Evolutionary conservation across 2,888 invertebrate genomes (phyloP).

Genomic region (Thera obeliscata): DNA sequence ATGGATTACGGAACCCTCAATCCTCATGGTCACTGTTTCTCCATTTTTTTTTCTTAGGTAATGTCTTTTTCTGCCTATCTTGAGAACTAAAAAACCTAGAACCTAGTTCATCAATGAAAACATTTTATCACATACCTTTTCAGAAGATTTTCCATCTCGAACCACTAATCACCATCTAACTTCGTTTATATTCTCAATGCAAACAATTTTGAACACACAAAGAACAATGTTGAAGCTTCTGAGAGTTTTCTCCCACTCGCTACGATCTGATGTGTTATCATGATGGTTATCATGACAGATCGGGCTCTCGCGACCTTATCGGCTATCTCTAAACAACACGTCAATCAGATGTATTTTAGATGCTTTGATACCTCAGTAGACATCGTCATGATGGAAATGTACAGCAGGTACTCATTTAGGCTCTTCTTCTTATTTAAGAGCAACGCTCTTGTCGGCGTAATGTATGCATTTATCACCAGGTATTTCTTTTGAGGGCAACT

Average conservation of each 20-base stretch:
- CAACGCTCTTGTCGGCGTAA: no score
- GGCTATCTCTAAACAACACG: constrained; percentile 68
- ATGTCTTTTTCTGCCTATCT: neutral
- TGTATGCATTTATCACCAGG: no score
- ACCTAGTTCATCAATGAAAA: neutral
- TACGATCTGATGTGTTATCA: constrained; percentile 47
- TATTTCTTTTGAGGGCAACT: no score
- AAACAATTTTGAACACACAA: constrained; percentile 34
- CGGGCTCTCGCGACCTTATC: constrained; percentile 59
- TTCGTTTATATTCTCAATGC: constrained; percentile 18
- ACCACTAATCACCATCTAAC: constrained; percentile 4
- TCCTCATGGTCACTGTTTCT: no score
- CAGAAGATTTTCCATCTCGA: constrained; percentile 61
- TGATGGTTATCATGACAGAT: constrained; percentile 72
- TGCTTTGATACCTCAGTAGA: constrained; percentile 41
- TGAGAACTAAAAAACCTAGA: neutral
- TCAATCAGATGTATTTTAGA: constrained; percentile 62
- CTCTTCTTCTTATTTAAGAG: neutral
- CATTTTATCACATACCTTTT: constrained; percentile 54
- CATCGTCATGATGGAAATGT: constrained; percentile 54
- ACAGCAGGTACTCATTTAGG: constrained; percentile 15
- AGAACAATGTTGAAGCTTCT: constrained; percentile 39
- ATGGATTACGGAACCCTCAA: no score
- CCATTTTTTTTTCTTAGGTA: no score
- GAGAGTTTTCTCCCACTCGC: constrained; percentile 40